Base-by-base conservation (phyloP, 2,888 invertebrate genomes). In the Caenorhabditis sp. region DNA sequence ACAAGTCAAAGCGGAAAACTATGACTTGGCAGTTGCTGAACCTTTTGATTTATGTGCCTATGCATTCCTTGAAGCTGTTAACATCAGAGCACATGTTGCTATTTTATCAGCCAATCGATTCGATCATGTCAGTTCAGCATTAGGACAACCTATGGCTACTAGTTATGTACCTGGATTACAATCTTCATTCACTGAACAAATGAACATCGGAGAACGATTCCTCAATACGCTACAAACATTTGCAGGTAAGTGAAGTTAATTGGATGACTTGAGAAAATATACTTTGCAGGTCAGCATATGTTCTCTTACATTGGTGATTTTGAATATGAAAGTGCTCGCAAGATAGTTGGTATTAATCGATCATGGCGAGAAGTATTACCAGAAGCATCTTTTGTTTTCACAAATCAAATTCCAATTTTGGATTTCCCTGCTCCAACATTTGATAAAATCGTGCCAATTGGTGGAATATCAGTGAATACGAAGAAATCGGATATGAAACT, bases 31-130 rank as follows among this genome's bases (percentile, higher is more conserved):
- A 3, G 14, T 49, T 4, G 20, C 8, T 4, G 49, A 49, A 20
- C 49, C 49, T 20, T 49, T 49, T 14, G 49, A 49, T 49, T 4
- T 20, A 8, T 49, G 49, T 49, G 49, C 49, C 14, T 49, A 49
- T 49, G 31, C 31, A 10, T 17, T 49, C 17, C 14, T 49, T 14
- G 76, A 78, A 26, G 67, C 63, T 4, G 52, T 80, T 38, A 64
- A 70, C n/a, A 64, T 78, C 38, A 67, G 63, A 23, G 72, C 72
- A 14, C 69, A 70, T 17, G 70, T 78, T 21, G 67, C 64, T 0
- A 70, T 72, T 12, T 36, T 70, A 20, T 68, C 78, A 7, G 49
- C 63, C 1, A 57, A 27, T 36, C 70, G 70, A 14, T 21, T 76
- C 5, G 78, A 78, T 50, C 66, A 64, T 31, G 78, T 78, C 27